Percentiles rank a stretch among this genome's conserved stretches.
phyloP scores from a whole-genome alignment of 2,888 invertebrate genomes.

The Apodemia zela region DNA sequence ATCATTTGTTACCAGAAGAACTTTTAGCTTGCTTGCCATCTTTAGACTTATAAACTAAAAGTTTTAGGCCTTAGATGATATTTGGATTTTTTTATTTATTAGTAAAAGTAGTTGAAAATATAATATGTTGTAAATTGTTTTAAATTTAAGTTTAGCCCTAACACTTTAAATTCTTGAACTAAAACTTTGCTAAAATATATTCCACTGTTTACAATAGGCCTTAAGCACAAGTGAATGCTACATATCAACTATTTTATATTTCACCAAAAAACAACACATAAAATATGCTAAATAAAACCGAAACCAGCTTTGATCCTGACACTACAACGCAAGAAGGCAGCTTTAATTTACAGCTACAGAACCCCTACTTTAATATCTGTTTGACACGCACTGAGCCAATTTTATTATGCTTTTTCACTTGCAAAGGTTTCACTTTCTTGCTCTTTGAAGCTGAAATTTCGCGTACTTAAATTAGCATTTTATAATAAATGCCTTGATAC shows the following conservation, averaged over 20 bases:
- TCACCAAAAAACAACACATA: background rate
- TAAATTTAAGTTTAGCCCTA: no score
- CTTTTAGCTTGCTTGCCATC: no score
- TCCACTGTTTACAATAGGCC: background rate
- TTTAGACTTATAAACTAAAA: no score
- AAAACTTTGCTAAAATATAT: background rate
- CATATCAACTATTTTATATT: background rate
- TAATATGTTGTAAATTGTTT: no score
- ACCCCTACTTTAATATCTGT: conserved; percentile 10
- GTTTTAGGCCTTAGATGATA: no score
- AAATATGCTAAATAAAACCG: conserved; percentile 6
- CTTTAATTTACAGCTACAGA: conserved; percentile 10
- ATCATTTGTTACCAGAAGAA: no score
- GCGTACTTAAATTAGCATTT: conserved; percentile 29
- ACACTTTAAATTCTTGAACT: background rate
- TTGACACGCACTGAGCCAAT: conserved; percentile 13
- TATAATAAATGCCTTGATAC: conserved; percentile 23
- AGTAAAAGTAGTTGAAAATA: no score
- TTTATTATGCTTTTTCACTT: conserved; percentile 16
- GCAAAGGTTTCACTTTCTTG: conserved; percentile 2
- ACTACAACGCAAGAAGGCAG: conserved; percentile 4
- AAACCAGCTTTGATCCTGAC: conserved; percentile 4
- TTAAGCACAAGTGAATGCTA: background rate
- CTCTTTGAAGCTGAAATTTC: conserved; percentile 27
- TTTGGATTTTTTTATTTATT: no score